Conservation (phyloP, 30 jellyfish, hydroid and myxozoan genomes). For the Sanderia malayensis region DNA sequence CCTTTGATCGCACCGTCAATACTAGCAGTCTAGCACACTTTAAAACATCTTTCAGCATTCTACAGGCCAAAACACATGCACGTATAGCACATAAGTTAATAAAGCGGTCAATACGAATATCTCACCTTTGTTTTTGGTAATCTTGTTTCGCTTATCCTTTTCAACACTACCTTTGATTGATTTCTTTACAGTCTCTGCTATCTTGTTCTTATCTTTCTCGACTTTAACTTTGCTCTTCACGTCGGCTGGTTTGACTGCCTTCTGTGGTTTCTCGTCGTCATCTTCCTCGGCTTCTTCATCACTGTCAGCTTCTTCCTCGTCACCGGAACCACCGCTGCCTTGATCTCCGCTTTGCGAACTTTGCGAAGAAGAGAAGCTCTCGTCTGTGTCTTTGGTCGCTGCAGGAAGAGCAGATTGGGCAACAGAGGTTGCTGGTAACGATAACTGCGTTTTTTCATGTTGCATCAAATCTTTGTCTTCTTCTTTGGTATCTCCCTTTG, state of each 20-base stretch:
- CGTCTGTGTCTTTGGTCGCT: constrained; percentile 61
- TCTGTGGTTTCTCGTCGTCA: constrained; percentile 20
- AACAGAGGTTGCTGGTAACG: constrained; percentile 52
- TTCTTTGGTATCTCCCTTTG: background rate
- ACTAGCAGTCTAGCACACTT: too few species aligned
- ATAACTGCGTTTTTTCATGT: constrained; percentile 14
- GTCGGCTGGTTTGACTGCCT: constrained; percentile 33
- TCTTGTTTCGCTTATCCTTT: too few species aligned
- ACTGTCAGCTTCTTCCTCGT: constrained; percentile 15
- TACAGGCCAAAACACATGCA: too few species aligned
- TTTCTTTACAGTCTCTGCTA: constrained; percentile 62
- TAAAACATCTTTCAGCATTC: too few species aligned
- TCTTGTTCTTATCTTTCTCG: constrained; percentile 47
- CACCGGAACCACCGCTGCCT: constrained; percentile 30
- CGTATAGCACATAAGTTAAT: too few species aligned
- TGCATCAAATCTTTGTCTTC: constrained; percentile 27
- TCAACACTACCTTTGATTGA: background rate
- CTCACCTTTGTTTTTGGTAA: too few species aligned
- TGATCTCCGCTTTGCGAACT: background rate
- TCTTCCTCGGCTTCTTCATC: constrained; percentile 23
- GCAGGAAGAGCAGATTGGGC: constrained; percentile 56
- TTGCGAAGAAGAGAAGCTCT: too few species aligned
- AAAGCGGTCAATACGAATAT: too few species aligned
- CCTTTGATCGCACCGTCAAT: too few species aligned
- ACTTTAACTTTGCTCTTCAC: constrained; percentile 35